A percentile compares a stretch with the other conserved stretches of the same genome.
phyloP scores from a whole-genome alignment of 1,140 invertebrate species.

The Drosophila fuyamai region DNA sequence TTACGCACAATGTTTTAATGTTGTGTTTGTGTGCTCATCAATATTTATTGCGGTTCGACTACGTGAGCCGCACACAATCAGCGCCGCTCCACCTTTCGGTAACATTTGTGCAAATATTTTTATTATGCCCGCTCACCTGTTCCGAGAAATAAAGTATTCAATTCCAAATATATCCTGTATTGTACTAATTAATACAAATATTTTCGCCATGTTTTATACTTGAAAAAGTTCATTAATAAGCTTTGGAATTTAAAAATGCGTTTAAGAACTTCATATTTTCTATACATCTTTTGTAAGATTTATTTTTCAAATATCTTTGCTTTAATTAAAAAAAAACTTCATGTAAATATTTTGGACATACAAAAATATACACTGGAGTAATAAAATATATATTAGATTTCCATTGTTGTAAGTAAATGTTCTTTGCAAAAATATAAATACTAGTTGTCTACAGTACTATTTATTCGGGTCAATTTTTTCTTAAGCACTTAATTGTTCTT shows the following conservation, averaged over 20 bases:
- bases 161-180: slow-evolving; percentile 7
- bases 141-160: not conserved
- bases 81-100: slow-evolving; percentile 10
- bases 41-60: slow-evolving; percentile 82
- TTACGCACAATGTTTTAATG: slow-evolving; percentile 81
- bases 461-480: not conserved
- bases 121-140: slow-evolving; percentile 33
- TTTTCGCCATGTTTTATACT: not conserved
- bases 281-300: too few relatives aligned
- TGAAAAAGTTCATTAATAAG: too few relatives aligned
- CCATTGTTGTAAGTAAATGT: too few relatives aligned
- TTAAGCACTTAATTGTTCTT: slow-evolving; percentile 20
- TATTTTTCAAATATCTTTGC: not conserved
- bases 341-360: too few relatives aligned
- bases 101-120: slow-evolving; percentile 71
- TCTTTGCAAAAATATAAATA: not conserved
- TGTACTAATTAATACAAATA: not conserved
- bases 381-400: too few relatives aligned
- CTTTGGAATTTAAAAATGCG: too few relatives aligned
- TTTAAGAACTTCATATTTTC: too few relatives aligned
- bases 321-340: too few relatives aligned
- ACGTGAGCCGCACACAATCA: slow-evolving; percentile 79
- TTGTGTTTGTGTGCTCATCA: slow-evolving; percentile 81
- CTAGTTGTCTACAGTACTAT: slow-evolving; percentile 7
- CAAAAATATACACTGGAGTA: too few relatives aligned